Evolutionary conservation across 2,113 vertebrate species (phyloP), one percentile per base, ranked within the genome.

Genomic region (Phoxinus phoxinus): DNA sequence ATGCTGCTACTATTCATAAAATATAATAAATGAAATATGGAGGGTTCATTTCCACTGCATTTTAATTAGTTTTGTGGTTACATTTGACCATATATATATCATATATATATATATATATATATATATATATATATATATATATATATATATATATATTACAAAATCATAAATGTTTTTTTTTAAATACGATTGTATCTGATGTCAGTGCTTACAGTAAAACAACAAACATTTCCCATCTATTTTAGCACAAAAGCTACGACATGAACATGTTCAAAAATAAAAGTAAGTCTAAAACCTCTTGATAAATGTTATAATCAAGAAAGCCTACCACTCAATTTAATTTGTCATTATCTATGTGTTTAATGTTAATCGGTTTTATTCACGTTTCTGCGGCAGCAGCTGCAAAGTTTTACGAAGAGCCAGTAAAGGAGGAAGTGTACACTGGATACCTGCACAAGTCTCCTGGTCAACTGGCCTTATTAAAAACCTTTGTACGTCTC

Each of bases 361-460:
- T 51, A 51, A 21, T 17, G 19, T 83, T 23, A 23, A 23, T 21
- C 53, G 2, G n/a, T 41, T n/a, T 41, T 71, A 1, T 35, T 41
- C 61, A 30, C 21, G 21, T 11, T 6, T 63, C 27, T 48, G 58
- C 2, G 19, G 17, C 19, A 83, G 10, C 6, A 21, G 53, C 32
- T n/a, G 3, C 76, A 4, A 61, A 6, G 44, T 85, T 86, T 84
- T 84, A 80, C 65, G 6, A 23, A 0, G 2, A 30, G 1, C 23
- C 41, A 84, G 12, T 13, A 11, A 71, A 5, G 4, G 78, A 87
- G 27, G 86, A 75, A 46, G 2, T 89, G 19, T 32, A 27, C 15
- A 37, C 44, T 67, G 88, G 88, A 17, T 87, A 67, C 73, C 19
- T 89, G 15, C 12, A 74, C 27, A 88, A 88, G 63, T 86, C 87